Conservation (phyloP, 2,113 vertebrate genomes). For the Myxocyprinus asiaticus region DNA sequence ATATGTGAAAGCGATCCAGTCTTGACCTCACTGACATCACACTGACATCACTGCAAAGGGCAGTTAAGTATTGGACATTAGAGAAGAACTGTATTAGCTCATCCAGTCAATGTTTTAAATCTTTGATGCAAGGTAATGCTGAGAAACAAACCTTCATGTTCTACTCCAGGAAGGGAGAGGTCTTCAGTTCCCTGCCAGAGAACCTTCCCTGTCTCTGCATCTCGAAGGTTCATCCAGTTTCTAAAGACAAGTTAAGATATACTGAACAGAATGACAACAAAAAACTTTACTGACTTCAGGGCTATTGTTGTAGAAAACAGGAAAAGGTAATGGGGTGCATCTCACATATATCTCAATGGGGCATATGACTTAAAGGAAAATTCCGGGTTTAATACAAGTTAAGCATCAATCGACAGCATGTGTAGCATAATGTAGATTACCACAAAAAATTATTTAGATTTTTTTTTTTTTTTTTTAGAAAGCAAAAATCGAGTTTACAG, state of each 20-base stretch:
- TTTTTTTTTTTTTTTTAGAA: too few relatives aligned
- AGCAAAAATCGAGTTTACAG: too few relatives aligned
- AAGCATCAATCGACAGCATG: too few relatives aligned
- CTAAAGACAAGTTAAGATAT: slow-evolving; percentile 72
- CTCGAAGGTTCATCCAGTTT: slow-evolving; percentile 99
- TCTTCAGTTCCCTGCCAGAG: slow-evolving; percentile 99
- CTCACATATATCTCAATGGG: too few relatives aligned
- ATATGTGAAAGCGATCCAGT: not conserved
- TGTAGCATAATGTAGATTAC: too few relatives aligned
- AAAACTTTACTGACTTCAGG: not conserved
- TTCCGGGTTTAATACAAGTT: too few relatives aligned
- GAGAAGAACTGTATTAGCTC: not conserved
- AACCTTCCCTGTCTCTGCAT: slow-evolving; percentile 97
- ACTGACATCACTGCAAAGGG: not conserved
- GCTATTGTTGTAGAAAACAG: not conserved
- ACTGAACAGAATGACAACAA: not conserved
- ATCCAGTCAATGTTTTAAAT: slow-evolving; percentile 4
- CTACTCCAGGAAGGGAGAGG: slow-evolving; percentile 93
- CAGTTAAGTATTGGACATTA: not conserved
- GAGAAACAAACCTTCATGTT: slow-evolving; percentile 90
- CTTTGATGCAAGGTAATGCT: not conserved
- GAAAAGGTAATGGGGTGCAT: too few relatives aligned
- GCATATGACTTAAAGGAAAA: too few relatives aligned
- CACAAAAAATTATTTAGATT: too few relatives aligned
- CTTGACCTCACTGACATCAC: slow-evolving; percentile 7